phyloP scores from a whole-genome alignment of 2,113 vertebrate species.

The Meleagris gallopavo region DNA sequence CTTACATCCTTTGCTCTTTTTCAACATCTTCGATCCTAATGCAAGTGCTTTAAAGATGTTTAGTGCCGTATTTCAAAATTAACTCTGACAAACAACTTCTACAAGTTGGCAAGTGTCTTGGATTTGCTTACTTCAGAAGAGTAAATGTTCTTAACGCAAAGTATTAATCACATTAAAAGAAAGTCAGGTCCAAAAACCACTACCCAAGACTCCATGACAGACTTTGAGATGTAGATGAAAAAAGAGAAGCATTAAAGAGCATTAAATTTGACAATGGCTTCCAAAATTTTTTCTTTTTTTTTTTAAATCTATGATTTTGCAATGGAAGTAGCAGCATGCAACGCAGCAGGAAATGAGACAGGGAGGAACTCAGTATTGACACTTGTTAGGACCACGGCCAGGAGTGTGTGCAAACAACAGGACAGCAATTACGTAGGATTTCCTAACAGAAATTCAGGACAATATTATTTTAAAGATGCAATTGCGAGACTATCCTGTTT shows the following conservation, averaged over 20 bases:
- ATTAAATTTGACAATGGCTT: background rate
- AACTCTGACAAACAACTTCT: background rate
- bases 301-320: background rate
- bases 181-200: background rate
- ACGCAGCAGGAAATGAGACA: background rate
- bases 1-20: background rate
- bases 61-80: background rate
- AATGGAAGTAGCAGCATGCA: background rate
- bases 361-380: background rate
- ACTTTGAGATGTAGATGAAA: background rate
- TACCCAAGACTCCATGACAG: accelerated
- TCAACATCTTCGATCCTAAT: background rate
- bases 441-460: background rate
- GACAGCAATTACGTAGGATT: background rate
- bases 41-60: background rate
- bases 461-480: background rate
- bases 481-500: background rate
- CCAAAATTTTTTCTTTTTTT: background rate
- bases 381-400: background rate
- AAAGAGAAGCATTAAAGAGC: background rate
- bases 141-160: background rate
- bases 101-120: background rate
- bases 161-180: background rate
- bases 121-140: background rate
- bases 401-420: background rate